phyloP scores from a whole-genome alignment of 1,140 invertebrate genomes.

The Helicoverpa armigera region DNA sequence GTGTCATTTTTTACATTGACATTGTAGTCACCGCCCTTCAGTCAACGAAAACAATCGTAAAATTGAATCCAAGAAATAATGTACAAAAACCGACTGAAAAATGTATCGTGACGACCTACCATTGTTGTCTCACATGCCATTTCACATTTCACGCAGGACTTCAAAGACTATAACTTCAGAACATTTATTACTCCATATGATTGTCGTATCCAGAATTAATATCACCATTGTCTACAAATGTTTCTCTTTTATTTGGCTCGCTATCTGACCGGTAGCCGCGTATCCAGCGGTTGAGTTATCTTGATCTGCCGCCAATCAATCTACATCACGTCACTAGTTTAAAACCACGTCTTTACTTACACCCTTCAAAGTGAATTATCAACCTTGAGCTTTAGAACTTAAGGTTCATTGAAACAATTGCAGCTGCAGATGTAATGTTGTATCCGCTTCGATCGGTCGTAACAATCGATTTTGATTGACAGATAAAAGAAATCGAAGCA shows the following conservation, averaged over 20 bases:
- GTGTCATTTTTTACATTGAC: neutral
- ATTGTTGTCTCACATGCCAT: constrained; percentile 42
- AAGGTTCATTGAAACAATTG: constrained; percentile 8
- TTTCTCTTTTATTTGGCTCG: constrained; percentile 44
- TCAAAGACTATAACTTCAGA: constrained; percentile 32
- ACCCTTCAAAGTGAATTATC: neutral
- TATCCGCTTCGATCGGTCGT: constrained; percentile 64
- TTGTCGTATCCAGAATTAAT: constrained; percentile 50
- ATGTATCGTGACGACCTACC: constrained; percentile 29
- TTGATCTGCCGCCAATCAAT: constrained; percentile 78
- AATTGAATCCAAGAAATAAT: constrained; percentile 2
- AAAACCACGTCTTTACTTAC: constrained; percentile 33
- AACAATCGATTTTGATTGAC: constrained; percentile 81
- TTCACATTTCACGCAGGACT: constrained; percentile 32
- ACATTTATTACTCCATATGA: constrained; percentile 47
- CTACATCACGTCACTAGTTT: constrained; percentile 64
- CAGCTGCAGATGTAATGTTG: constrained; percentile 51
- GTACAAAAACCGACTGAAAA: constrained; percentile 34
- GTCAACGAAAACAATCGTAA: constrained; percentile 11
- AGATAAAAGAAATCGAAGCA: constrained; percentile 79
- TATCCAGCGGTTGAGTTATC: constrained; percentile 71
- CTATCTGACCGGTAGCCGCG: constrained; percentile 69
- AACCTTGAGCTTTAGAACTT: constrained; percentile 30
- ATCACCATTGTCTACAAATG: constrained; percentile 51
- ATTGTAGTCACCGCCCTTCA: constrained; percentile 18